Percentiles rank a stretch among this genome's conserved stretches.
phyloP scores from a whole-genome alignment of 2,113 vertebrate species.

The Plecotus auritus region DNA sequence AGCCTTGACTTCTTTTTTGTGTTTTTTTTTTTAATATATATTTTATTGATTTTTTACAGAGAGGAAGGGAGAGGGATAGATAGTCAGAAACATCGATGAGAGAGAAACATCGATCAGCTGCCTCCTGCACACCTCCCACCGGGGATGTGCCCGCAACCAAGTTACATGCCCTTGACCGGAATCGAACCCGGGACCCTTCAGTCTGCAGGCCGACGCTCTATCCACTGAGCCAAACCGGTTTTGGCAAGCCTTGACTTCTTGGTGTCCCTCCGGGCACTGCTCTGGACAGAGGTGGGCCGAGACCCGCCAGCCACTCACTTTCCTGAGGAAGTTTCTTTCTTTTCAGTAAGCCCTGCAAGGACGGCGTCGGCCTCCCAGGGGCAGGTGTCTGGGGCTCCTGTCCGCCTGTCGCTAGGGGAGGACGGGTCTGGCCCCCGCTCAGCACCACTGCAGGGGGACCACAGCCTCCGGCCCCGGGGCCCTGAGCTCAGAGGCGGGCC shows the following conservation, averaged over 20 bases:
- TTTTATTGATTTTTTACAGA: no score
- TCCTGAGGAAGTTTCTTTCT: not conserved
- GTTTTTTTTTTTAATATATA: no score
- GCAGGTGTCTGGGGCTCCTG: not conserved
- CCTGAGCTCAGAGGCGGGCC: not conserved
- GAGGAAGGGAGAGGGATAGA: no score
- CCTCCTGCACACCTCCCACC: no score
- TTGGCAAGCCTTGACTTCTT: not conserved
- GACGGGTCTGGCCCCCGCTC: not conserved
- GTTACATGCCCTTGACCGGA: no score
- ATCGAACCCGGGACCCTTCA: no score
- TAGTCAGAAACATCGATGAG: no score
- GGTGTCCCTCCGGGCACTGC: not conserved
- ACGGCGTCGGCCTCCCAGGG: not conserved
- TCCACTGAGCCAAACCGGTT: no score
- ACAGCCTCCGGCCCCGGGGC: rapidly evolving
- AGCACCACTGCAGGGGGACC: rapidly evolving
- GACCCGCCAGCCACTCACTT: not conserved
- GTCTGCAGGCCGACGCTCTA: no score
- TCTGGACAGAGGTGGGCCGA: not conserved
- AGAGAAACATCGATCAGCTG: no score
- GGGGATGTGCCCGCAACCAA: no score
- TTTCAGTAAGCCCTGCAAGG: not conserved
- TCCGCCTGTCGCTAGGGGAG: no score
- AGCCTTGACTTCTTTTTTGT: not conserved